These are phyloP conservation scores for Hystrix brachyura DNA, from an alignment of 2,113 vertebrate genomes.

Conservation along the genomic window DNA sequence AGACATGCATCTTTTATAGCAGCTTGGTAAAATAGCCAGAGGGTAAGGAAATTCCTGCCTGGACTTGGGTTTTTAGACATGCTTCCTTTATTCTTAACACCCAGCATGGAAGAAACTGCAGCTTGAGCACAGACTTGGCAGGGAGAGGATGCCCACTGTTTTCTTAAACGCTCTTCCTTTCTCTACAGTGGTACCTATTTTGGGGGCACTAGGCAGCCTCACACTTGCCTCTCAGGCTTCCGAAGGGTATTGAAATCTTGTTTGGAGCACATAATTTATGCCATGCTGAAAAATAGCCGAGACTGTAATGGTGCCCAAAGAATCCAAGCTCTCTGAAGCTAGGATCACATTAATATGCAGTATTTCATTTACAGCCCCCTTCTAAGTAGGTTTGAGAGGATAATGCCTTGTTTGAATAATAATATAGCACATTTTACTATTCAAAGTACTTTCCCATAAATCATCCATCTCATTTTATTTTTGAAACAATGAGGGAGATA, in stretches of 20 bases:
- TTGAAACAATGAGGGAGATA: constrained; percentile 75
- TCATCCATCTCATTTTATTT: constrained; percentile 71
- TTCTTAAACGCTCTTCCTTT: constrained; percentile 78
- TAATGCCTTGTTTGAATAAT: constrained; percentile 83
- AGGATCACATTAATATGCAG: constrained; percentile 75
- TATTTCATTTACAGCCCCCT: constrained; percentile 75
- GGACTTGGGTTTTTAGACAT: constrained; percentile 68
- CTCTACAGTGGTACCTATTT: constrained; percentile 78
- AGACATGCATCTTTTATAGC: constrained; percentile 62
- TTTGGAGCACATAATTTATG: constrained; percentile 73
- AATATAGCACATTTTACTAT: constrained; percentile 80
- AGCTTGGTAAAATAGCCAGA: constrained; percentile 54
- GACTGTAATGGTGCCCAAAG: constrained; percentile 63
- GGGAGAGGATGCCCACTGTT: constrained; percentile 58
- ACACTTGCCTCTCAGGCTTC: constrained; percentile 64
- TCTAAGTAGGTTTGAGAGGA: constrained; percentile 76
- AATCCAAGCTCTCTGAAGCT: constrained; percentile 64
- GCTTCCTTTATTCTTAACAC: constrained; percentile 77
- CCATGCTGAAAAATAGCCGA: constrained; percentile 64
- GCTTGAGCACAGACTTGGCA: constrained; percentile 72
- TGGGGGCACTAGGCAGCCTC: constrained; percentile 67
- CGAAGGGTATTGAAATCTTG: constrained; percentile 72
- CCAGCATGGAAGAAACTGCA: constrained; percentile 62
- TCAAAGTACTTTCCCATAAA: constrained; percentile 73
- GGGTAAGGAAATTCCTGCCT: constrained; percentile 75